Conservation (phyloP, 2,797 vertebrate species). For the Rhynchotus rufescens region DNA sequence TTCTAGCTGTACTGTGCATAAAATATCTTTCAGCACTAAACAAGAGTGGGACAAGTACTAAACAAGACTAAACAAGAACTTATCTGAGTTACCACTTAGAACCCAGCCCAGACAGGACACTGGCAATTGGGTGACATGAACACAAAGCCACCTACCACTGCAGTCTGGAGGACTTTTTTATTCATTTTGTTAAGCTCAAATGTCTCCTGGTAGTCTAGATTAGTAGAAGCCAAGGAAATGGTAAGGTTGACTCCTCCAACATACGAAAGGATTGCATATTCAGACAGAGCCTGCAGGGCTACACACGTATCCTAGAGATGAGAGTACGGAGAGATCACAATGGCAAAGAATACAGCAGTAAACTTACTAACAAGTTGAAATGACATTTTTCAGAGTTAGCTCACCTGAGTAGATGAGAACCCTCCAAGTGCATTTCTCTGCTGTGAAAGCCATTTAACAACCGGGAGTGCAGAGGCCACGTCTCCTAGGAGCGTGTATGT, state of each 20-base stretch:
- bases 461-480: conserved; percentile 89
- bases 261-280: conserved; percentile 93
- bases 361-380: neutral
- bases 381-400: neutral
- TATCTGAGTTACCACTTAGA: neutral
- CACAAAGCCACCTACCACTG: conserved; percentile 80
- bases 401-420: conserved; percentile 94
- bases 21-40: neutral
- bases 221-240: conserved; percentile 94
- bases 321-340: neutral
- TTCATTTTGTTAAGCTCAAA: conserved; percentile 92
- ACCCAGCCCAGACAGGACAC: fast-evolving
- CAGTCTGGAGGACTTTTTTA: conserved; percentile 92
- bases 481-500: conserved; percentile 91
- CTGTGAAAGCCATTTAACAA: conserved; percentile 96
- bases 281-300: conserved; percentile 92
- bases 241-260: conserved; percentile 92
- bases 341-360: neutral
- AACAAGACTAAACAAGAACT: no score
- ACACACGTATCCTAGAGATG: conserved; percentile 90
- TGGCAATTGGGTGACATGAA: neutral
- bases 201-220: conserved; percentile 94
- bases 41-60: neutral
- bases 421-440: conserved; percentile 92
- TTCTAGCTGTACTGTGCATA: neutral